Evolutionary conservation across 2,113 vertebrate species (phyloP).

Genomic region (Coptodon bakossiorum): DNA sequence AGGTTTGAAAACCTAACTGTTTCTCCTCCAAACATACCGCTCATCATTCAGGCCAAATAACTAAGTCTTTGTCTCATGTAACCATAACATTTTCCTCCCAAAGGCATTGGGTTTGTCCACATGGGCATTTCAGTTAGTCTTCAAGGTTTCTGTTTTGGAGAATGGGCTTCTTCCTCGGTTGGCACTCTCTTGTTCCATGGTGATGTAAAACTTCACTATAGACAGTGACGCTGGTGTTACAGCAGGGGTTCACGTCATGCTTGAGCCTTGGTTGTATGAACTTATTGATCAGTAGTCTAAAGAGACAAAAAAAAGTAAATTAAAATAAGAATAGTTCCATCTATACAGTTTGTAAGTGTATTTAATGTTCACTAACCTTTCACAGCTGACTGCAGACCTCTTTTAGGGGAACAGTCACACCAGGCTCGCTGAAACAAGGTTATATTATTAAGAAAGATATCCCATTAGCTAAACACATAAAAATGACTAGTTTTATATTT

Average conservation of each 20-base stretch:
- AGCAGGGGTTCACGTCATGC: not conserved
- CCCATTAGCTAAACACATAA: not conserved
- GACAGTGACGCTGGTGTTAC: not conserved
- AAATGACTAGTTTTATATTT: not conserved
- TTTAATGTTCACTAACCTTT: not conserved
- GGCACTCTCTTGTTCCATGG: too few species aligned
- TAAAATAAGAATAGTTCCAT: not conserved
- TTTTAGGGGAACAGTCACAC: accelerated
- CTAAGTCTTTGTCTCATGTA: not conserved
- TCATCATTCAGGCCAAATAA: not conserved
- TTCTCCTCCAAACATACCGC: not conserved
- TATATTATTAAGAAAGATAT: not conserved
- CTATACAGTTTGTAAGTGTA: not conserved
- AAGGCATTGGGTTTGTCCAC: too few species aligned
- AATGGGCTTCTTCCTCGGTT: too few species aligned
- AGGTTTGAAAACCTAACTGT: not conserved
- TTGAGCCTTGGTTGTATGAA: not conserved
- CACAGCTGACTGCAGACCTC: not conserved
- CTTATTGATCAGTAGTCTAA: not conserved
- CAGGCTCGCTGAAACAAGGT: not conserved
- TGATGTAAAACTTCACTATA: too few species aligned
- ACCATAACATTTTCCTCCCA: not conserved
- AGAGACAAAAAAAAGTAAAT: not conserved
- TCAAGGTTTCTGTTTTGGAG: too few species aligned
- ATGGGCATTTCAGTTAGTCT: too few species aligned